A percentile compares a stretch with the other conserved stretches of the same genome.
Evolutionary conservation across 2,888 invertebrate species (phyloP).

Genomic region (Eucera pruinosa): DNA sequence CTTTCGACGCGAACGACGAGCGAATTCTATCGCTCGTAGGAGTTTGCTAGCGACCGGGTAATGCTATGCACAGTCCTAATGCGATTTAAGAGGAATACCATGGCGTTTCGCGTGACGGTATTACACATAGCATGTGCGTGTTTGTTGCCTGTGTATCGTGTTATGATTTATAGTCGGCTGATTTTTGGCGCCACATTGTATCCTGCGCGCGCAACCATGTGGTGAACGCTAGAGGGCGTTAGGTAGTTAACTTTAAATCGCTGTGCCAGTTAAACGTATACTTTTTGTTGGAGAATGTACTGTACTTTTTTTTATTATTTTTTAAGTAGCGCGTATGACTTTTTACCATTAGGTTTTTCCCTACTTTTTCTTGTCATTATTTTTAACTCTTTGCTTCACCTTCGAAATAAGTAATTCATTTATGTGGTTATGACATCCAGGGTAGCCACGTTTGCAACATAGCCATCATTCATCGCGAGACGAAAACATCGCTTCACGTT

Average conservation of each 20-base stretch:
- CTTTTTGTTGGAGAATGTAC: no score
- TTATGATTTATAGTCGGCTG: slow-evolving; percentile 16
- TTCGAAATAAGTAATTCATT: background rate
- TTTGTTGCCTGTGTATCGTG: background rate
- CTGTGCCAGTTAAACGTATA: background rate
- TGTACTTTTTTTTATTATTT: no score
- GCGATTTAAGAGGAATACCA: slow-evolving; percentile 45
- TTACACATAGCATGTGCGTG: background rate
- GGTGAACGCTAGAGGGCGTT: slow-evolving; percentile 2
- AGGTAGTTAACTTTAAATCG: background rate
- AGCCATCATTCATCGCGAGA: slow-evolving; percentile 7
- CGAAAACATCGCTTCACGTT: slow-evolving; percentile 1
- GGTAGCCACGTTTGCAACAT: background rate
- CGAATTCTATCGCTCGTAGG: slow-evolving; percentile 60
- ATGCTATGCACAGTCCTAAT: slow-evolving; percentile 34
- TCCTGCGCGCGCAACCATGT: background rate
- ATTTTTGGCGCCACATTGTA: slow-evolving; percentile 18
- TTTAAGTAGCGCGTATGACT: background rate
- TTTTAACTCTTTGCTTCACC: background rate
- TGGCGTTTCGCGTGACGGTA: slow-evolving; percentile 16
- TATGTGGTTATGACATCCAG: background rate
- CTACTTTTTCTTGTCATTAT: background rate
- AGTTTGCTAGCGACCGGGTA: slow-evolving; percentile 36
- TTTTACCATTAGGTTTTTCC: background rate
- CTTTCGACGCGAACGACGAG: slow-evolving; percentile 60